Evolutionary conservation across 2,888 invertebrate species (phyloP), one percentile per base, ranked within the genome.

Genomic region (Diplolepis rosae): DNA sequence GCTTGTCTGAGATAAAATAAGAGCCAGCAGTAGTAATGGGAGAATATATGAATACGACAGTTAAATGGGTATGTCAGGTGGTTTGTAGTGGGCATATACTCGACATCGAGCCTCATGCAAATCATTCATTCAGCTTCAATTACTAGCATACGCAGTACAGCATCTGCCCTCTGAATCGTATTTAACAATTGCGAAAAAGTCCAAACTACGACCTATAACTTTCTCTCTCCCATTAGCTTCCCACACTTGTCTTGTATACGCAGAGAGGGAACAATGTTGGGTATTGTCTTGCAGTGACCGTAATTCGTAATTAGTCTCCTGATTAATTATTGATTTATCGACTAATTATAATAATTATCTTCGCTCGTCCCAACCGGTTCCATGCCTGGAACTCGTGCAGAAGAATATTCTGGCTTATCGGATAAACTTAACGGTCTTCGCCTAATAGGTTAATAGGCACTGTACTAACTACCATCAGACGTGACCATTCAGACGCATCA

Each of bases 261-360:
- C 73, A 52, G 35, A 65, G 39, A 65, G 75, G 75, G 74, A 84
- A 85, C 86, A 86, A 85, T 84, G 76, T 81, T 78, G 65, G 74
- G 82, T 80, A 85, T 86, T 85, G 86, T 87, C 80, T 81, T 79
- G 77, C 66, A 72, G 65, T 73, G 79, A 74, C 78, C 79, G 82
- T 85, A 87, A 86, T 86, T 85, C 82, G 82, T 82, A 87, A 87
- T 87, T 87, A 86, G 83, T 79, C 81, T 80, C 72, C 84, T 83
- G 85, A 86, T 87, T 87, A 87, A 87, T 87, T 85, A 84, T 84
- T 86, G 85, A 85, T 85, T 85, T 84, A 86, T 85, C 84, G 81
- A 73, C 82, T 84, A 85, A 87, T 87, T 85, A 85, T 86, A 80
- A 82, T 85, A 85, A 85, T 84, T 84, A 84, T 81, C 69, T 54